Percentiles rank a stretch among this genome's conserved stretches.
Evolutionary conservation across 2,888 invertebrate genomes (phyloP).

Genomic region (Andricus quercusramuli): DNA sequence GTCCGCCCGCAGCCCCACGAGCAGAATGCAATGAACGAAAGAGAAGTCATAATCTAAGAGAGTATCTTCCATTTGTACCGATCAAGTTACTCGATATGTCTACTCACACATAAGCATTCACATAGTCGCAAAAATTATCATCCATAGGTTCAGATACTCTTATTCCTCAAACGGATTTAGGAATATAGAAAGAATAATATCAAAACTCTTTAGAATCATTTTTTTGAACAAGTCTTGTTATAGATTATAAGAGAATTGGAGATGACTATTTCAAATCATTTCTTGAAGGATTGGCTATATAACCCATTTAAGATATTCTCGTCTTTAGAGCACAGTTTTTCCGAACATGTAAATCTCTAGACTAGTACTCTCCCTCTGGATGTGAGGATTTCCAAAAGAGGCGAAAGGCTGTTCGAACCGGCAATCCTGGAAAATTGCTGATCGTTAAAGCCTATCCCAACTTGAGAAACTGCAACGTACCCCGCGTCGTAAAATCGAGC

Average conservation of each 20-base stretch:
- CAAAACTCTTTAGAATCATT: background rate
- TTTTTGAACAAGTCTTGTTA: no score
- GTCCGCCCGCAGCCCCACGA: constrained; percentile 33
- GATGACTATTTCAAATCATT: background rate
- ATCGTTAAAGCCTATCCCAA: constrained; percentile 31
- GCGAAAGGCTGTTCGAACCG: constrained; percentile 15
- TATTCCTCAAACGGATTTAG: background rate
- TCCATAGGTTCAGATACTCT: background rate
- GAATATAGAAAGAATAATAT: background rate
- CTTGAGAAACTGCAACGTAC: constrained; percentile 16
- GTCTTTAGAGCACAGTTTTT: background rate
- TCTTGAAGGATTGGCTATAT: background rate
- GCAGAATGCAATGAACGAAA: constrained; percentile 29
- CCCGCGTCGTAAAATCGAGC: constrained; percentile 26
- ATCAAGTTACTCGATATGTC: constrained; percentile 24
- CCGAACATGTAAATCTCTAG: background rate
- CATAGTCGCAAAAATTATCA: background rate
- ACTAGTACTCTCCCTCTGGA: background rate
- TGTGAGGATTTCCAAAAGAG: constrained; percentile 23
- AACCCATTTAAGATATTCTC: background rate
- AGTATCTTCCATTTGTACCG: constrained; percentile 28
- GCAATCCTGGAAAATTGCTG: constrained; percentile 30
- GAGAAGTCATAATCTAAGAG: constrained; percentile 30
- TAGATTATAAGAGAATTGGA: background rate
- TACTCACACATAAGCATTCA: background rate